Evolutionary conservation across 2,888 invertebrate species (phyloP), one percentile per base, ranked within the genome.

Genomic region (Nysson spinosus): DNA sequence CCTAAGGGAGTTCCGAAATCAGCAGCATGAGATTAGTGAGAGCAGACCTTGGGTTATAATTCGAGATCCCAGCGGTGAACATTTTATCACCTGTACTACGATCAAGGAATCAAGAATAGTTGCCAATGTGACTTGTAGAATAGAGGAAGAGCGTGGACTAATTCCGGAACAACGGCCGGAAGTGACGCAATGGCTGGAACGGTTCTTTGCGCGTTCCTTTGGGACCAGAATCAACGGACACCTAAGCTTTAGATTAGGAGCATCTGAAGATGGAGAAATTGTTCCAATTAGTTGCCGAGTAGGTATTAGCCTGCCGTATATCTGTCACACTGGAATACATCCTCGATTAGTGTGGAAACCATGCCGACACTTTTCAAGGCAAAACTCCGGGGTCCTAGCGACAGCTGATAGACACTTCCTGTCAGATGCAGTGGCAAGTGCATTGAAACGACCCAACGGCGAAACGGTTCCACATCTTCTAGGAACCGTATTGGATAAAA

Each of bases 81-180:
- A 93, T 76, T 93, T 92, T 79, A 89, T 95, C 49, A 95, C 95
- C 14, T 95, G 95, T 79, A 95, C 95, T 1, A 95, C 95, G 0
- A 89, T 95, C 35, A 94, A 94, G 83, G 93, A 93, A 58, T 94
- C 94, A 0, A 90, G 91, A 42, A 92, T 95, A 1, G 92, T 94
- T 30, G 94, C 94, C 50, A 95, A 95, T 81, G 94, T 95, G 16
- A 93, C 93, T 1, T 95, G 95, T 77, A 90, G 92, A 3, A 90
- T 95, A 37, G 93, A 94, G 78, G 89, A 90, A 28, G 90, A 89
- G 28, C 92, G 91, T 75, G 93, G 93, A 22, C 85, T 95, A 40
- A 90, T 94, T 47, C 93, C 94, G 0, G 91, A 92, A 71, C 90
- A 91, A 71, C 89, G 91, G 66, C 65, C 76, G 22, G 92, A 93